Evolutionary conservation across 2,888 invertebrate species (phyloP), one percentile per base, ranked within the genome.

Genomic region (Cybosia mesomella): DNA sequence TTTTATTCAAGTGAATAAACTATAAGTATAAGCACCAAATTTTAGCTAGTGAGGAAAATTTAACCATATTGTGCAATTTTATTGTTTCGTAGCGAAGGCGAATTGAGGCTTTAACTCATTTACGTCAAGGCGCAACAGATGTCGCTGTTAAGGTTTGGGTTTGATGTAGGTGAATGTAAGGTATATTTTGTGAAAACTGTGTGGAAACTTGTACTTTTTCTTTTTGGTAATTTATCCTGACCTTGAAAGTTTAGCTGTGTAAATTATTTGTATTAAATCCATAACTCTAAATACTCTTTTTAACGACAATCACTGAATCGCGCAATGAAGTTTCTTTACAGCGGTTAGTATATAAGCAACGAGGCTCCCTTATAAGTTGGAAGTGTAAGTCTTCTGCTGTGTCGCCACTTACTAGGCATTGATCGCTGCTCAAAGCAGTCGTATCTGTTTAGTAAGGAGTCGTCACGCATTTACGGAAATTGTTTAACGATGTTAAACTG

Each of bases 341-440:
- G 32, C 7, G 9, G 8, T 75, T 61, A 13, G 57, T 69, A 71
- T 75, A 59, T 58, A 67, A 64, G 0, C 7, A 32, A 58, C 28
- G 39, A 65, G 54, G 36, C 11, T 21, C 10, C 0, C 9, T 8
- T 0, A 0, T 15, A 8, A 0, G 36, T 76, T 79, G 85, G 83
- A 85, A 77, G 83, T 76, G 83, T 81, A 81, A 76, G 79, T 76
- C 81, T 75, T 77, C 81, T 81, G 79, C 73, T 71, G 82, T 85
- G 85, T 81, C 84, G 81, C 76, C 80, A 87, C 87, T 89, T 89
- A 87, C 87, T 87, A 76, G 75, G 76, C 89, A 91, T 91, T 73
- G 89, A 87, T 89, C 87, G 85, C 76, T 86, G 84, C 82, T 79
- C 61, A 73, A 71, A 67, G 79, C 79, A 79, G 82, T 83, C 77